Evolutionary conservation across 2,113 vertebrate genomes (phyloP), one percentile per base, ranked within the genome.

Genomic region (Baryphthengus martii): DNA sequence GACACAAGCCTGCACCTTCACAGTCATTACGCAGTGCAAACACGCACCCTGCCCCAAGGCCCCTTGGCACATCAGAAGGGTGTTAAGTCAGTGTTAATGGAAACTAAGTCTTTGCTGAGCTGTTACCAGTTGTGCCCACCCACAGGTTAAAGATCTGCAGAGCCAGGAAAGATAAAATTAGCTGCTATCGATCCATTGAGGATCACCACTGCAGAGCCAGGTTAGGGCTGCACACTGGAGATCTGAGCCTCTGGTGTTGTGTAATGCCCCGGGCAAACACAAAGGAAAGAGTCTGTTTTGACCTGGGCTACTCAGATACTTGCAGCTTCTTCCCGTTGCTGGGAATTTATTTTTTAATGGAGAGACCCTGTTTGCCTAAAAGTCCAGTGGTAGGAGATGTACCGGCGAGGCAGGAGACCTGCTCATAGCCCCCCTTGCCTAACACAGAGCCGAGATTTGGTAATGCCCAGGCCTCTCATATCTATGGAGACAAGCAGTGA

Each of bases 101-200:
- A 50, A 91, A 39, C 26, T 3, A 50, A n/a, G 63, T 26, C 72
- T 80, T 73, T 45, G 39, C 66, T 53, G 83, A 86, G 68, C 31
- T n/a, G 39, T 25, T 25, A n/a, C 24, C 0, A 2, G 71, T 17
- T 66, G 29, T 42, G 33, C 24, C 6, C 14, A 35, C 50, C 17
- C 2, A 8, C 28, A 78, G 39, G 66, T 62, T 74, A 85, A 93
- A 87, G 76, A 77, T 44, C 7, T 39, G 15, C 35, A 78, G 42
- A 79, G 35, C 40, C 23, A 5, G 49, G 45, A 93, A 85, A 89
- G 62, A 70, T 50, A 68, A 92, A 89, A 95, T 95, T 78, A 96
- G 81, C 70, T 42, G 49, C 71, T 65, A 68, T n/a, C 31, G 89
- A 88, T 82, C 58, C 62, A 72, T 0, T 4, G 8, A 82, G n/a